Percentiles rank a stretch among this genome's conserved stretches.
Evolutionary conservation across 2,797 vertebrate genomes (phyloP).

Genomic region (Enteromius argenteus): DNA sequence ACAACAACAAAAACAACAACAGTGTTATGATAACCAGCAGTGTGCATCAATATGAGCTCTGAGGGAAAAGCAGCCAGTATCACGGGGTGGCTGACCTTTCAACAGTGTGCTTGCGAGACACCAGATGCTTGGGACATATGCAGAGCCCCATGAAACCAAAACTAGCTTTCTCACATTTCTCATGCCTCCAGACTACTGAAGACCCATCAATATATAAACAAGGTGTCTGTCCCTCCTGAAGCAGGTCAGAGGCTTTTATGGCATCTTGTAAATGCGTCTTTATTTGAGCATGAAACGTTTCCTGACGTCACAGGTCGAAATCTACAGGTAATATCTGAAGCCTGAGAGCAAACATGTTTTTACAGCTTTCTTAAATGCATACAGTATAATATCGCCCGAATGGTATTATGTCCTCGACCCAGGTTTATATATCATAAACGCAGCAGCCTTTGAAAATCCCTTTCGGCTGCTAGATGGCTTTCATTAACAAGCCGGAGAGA

Average conservation of each 20-base stretch:
- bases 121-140: slow-evolving; percentile 66
- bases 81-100: slow-evolving; percentile 58
- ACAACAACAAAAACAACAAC: background rate
- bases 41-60: slow-evolving; percentile 25
- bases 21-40: background rate
- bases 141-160: slow-evolving; percentile 54
- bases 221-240: background rate
- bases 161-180: slow-evolving; percentile 49
- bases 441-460: slow-evolving; percentile 36
- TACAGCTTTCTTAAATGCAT: slow-evolving; percentile 44
- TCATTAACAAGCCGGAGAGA: slow-evolving; percentile 44
- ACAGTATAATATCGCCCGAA: slow-evolving; percentile 19
- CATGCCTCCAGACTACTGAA: slow-evolving; percentile 35
- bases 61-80: slow-evolving; percentile 34
- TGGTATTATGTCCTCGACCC: slow-evolving; percentile 26
- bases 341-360: slow-evolving; percentile 26
- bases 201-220: slow-evolving; percentile 33
- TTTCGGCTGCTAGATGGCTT: slow-evolving; percentile 42
- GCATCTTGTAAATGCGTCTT: background rate
- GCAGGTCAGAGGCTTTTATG: slow-evolving; percentile 14
- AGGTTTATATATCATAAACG: slow-evolving; percentile 31
- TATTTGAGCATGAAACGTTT: background rate
- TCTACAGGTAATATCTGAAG: slow-evolving; percentile 18
- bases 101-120: slow-evolving; percentile 50
- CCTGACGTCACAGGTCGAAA: background rate